Percentiles rank a stretch among this genome's conserved stretches.
These are phyloP conservation scores for Montipora capricornis DNA, from an alignment of 64 coral and sea anemone species.

Conservation along the genomic window DNA sequence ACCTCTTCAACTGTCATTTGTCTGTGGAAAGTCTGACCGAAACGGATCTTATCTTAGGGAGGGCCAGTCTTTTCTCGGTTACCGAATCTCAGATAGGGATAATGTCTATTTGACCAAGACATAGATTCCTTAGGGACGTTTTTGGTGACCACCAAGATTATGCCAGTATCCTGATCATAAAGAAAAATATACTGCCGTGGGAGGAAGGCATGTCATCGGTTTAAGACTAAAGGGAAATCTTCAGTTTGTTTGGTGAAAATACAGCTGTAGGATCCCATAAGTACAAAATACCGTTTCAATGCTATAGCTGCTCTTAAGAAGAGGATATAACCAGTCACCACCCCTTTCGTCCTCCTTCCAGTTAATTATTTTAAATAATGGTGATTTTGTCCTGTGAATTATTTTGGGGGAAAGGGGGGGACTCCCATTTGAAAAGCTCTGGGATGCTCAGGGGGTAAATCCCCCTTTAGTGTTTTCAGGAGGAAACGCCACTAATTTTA, in stretches of 20 bases:
- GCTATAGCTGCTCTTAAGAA: not conserved
- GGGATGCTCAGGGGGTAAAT: too few species aligned
- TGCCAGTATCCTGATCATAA: not conserved
- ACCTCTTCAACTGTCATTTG: not conserved
- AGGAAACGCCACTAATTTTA: too few species aligned
- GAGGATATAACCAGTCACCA: not conserved
- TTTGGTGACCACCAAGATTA: not conserved
- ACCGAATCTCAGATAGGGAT: not conserved
- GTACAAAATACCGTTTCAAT: not conserved
- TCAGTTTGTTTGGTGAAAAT: not conserved
- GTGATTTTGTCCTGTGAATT: not conserved
- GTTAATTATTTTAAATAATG: conserved; percentile 1
- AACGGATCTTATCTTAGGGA: not conserved
- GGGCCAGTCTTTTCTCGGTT: not conserved
- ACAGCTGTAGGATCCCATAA: conserved; percentile 4
- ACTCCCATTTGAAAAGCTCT: conserved; percentile 10
- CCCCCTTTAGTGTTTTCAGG: too few species aligned
- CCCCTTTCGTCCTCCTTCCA: not conserved
- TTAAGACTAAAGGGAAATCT: not conserved
- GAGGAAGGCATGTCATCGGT: conserved; percentile 8
- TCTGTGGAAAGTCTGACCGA: not conserved
- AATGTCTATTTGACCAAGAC: not conserved
- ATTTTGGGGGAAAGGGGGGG: not conserved
- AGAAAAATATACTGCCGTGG: not conserved
- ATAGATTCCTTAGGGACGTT: not conserved